Evolutionary conservation across 2,113 vertebrate genomes (phyloP), one percentile per base, ranked within the genome.

Genomic region (Toxostoma redivivum): DNA sequence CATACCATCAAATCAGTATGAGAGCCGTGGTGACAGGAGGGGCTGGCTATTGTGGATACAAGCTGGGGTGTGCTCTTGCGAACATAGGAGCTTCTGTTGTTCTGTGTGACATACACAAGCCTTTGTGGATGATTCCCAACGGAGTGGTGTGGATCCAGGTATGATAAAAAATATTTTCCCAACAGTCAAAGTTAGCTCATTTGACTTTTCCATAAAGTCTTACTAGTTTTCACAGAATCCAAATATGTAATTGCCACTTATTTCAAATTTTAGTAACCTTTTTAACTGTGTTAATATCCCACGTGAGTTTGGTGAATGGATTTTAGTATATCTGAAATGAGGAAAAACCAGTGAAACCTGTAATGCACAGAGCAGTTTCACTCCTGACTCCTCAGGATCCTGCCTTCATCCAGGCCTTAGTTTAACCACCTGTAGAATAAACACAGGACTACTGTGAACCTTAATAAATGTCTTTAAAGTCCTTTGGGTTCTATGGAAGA

Each of bases 21-120:
- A 99, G 97, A 97, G 98, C 98, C 4, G 94, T 99, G 94, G 98
- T 99, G 92, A 99, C 99, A 0, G 99, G 99, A 83, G 99, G 99
- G 1, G 98, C 96, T 5, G 99, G 99, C 54, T 99, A 99, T 64
- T 98, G 99, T 42, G 99, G 99, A 27, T 99, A 98, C 78, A 99
- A 97, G 74, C 97, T 99, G 81, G 99, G 98, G 28, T 98, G 97
- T 66, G 97, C 98, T 33, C 98, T 99, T 71, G 98, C 98, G 89
- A 94, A n/a, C 14, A 90, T 86, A 5, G 99, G 99, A 45, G 86
- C 97, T 69, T 96, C 97, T 5, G 99, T 99, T 77, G 94, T 99
- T 76, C 98, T 99, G 35, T 97, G 99, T 56, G 99, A 99, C 84
- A 91, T 98, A 57, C 97, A 98, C 50, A 97, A 97, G 81, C 99